Evolutionary conservation across 1,140 invertebrate species (phyloP), one percentile per base, ranked within the genome.

Genomic region (Orius insidiosus): DNA sequence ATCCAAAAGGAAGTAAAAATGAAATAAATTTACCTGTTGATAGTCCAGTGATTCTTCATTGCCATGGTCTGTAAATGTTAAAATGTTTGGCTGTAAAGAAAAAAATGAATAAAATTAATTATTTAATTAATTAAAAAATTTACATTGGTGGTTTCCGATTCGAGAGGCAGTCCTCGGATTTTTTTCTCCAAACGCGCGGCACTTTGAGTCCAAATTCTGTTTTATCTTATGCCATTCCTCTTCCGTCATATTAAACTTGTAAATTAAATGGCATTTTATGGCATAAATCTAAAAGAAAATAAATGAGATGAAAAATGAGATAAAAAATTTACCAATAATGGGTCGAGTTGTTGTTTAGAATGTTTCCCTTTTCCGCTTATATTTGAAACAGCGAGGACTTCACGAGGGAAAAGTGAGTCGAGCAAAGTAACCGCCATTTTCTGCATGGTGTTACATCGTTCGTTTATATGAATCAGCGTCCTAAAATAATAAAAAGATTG

Each of bases 121-220:
- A 5, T 9, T 36, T 36, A 9, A 13, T 8, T n/a, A 36, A 15
- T 13, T 36, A 11, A 31, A 43, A 30, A n/a, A 43, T 5, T n/a
- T 14, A 31, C 9, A 43, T 24, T 45, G 43, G 55, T 53, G 49
- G 53, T 58, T 7, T 52, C 52, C 9, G 46, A 45, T 16, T 53
- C 54, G 11, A 59, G 48, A 11, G 55, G 54, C 15, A 58, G 14
- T 9, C 58, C 58, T 50, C 49, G 53, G 5, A 52, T 32, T 51
- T 58, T 59, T 43, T 55, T 57, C 54, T 58, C 59, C 67, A 70
- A 18, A 67, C 67, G 42, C 68, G 33, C 69, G 54, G 55, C 69
- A 71, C 53, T 71, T 71, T 33, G 68, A 68, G 53, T 71, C 68
- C 50, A 71, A 65, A 53, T 70, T 71, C 52, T 68, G 67, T 53